Percentiles rank a stretch among this genome's conserved stretches.
phyloP scores from a whole-genome alignment of 2,113 vertebrate genomes.

The Sarotherodon lohbergeri region DNA sequence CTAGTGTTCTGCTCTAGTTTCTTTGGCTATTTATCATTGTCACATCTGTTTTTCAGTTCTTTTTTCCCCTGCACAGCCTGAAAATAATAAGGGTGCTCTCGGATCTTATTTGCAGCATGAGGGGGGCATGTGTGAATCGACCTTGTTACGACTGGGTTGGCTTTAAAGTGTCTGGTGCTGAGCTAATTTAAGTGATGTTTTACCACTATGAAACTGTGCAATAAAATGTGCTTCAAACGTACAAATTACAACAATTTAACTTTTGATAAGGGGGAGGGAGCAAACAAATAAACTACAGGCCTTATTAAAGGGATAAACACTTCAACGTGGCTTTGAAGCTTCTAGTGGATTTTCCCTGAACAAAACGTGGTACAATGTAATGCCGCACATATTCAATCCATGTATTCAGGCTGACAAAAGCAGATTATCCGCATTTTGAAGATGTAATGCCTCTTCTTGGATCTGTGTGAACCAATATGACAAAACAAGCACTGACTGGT shows the following conservation, averaged over 20 bases:
- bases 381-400: background rate
- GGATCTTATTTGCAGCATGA: conserved; percentile 11
- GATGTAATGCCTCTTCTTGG: background rate
- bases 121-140: background rate
- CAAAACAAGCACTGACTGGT: background rate
- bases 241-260: background rate
- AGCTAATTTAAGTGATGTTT: background rate
- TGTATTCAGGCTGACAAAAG: background rate
- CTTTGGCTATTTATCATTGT: conserved; percentile 66
- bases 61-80: background rate
- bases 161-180: background rate
- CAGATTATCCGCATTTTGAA: background rate
- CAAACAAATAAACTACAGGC: background rate
- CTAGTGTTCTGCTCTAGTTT: conserved; percentile 62
- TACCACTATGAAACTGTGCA: background rate
- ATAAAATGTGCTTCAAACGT: background rate
- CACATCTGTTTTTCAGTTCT: conserved; percentile 16
- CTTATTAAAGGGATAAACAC: background rate
- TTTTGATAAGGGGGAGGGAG: background rate
- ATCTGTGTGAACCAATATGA: background rate
- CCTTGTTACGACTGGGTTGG: conserved; percentile 12
- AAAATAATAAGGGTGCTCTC: conserved; percentile 21
- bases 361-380: background rate
- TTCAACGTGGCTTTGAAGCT: background rate
- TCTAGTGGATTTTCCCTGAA: background rate